Percentiles rank a stretch among this genome's conserved stretches.
phyloP scores from a whole-genome alignment of 2,888 invertebrate genomes.

The Cremastinae sp. region DNA sequence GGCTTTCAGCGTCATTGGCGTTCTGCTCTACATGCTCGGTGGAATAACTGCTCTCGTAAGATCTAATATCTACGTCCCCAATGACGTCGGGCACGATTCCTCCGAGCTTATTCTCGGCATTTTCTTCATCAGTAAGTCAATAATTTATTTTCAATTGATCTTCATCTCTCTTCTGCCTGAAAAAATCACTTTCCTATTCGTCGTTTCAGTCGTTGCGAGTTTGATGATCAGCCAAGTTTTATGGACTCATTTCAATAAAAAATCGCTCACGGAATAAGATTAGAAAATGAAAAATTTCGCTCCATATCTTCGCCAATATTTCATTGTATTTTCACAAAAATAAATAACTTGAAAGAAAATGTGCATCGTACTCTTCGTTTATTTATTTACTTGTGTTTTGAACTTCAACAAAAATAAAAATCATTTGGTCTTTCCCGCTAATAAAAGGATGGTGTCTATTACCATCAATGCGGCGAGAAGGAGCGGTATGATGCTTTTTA shows the following conservation, averaged over 20 bases:
- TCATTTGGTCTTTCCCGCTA: too few species aligned
- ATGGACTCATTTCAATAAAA: constrained; percentile 44
- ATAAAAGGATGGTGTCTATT: constrained; percentile 55
- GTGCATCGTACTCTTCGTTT: too few species aligned
- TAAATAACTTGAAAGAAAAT: too few species aligned
- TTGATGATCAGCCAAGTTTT: constrained; percentile 55
- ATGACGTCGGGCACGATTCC: constrained; percentile 44
- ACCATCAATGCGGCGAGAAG: constrained; percentile 57
- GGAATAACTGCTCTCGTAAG: constrained; percentile 65
- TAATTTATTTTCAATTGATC: background rate
- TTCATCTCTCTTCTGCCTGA: background rate
- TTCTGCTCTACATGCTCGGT: constrained; percentile 64
- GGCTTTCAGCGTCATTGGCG: constrained; percentile 63
- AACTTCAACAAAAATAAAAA: too few species aligned
- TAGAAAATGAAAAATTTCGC: background rate
- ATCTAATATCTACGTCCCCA: constrained; percentile 40
- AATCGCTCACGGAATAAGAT: constrained; percentile 4
- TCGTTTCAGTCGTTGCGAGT: constrained; percentile 53
- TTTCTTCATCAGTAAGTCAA: constrained; percentile 58
- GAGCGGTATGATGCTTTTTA: constrained; percentile 40
- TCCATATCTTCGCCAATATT: too few species aligned
- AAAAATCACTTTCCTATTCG: constrained; percentile 32
- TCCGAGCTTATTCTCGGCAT: constrained; percentile 65
- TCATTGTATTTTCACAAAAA: constrained; percentile 6
- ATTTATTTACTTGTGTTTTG: too few species aligned